phyloP scores from a whole-genome alignment of 64 coral and sea anemone species.

The Porites australiensis region DNA sequence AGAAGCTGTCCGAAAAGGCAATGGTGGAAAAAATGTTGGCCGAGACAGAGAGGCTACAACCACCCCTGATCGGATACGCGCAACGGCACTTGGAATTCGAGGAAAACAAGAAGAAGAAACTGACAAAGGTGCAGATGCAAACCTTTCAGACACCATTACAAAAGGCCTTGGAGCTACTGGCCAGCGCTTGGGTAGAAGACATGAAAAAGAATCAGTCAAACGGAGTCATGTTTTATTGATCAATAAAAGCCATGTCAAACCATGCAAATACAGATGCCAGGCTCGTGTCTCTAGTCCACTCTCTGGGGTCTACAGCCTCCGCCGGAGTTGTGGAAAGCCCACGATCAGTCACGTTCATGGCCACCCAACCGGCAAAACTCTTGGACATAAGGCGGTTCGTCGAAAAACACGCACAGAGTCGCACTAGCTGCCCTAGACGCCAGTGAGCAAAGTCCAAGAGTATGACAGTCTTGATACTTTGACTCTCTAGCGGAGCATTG shows the following conservation, averaged over 20 bases:
- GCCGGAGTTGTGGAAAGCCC: not conserved
- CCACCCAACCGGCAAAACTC: not conserved
- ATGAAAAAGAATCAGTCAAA: not conserved
- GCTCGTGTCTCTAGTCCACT: not conserved
- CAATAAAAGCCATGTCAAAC: not conserved
- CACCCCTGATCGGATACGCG: not conserved
- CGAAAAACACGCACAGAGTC: not conserved
- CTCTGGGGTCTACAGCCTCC: not conserved
- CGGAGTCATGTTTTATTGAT: not conserved
- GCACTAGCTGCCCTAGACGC: not conserved
- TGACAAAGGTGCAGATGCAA: not conserved
- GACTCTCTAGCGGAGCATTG: not conserved
- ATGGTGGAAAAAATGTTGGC: not conserved
- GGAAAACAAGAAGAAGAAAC: not conserved
- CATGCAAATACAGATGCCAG: not conserved
- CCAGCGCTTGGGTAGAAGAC: not conserved
- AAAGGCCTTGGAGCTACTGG: not conserved
- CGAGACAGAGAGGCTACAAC: not conserved
- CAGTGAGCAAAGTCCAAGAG: not conserved
- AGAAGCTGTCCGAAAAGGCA: not conserved
- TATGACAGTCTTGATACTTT: not conserved
- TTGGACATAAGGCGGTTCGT: not conserved
- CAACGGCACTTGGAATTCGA: not conserved
- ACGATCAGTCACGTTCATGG: not conserved
- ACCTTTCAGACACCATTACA: not conserved